Conservation (phyloP, 2,113 vertebrate genomes). For the Entomyzon cyanotis region DNA sequence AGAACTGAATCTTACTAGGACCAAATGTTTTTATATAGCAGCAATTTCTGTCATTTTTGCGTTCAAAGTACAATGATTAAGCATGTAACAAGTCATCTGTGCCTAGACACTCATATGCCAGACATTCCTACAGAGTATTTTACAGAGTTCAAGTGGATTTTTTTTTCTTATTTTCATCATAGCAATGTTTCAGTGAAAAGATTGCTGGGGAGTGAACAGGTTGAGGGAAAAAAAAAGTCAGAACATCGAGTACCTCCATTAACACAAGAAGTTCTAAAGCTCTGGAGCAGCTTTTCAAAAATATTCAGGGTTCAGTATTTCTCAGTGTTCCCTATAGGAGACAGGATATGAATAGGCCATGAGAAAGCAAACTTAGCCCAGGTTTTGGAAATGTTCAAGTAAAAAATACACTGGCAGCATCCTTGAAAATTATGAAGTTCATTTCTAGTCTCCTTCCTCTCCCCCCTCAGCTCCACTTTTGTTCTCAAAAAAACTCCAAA, state of each 20-base stretch:
- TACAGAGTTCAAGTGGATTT: background rate
- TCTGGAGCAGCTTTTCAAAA: constrained; percentile 9
- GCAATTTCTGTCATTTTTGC: background rate
- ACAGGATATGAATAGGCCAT: constrained; percentile 16
- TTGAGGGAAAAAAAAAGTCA: constrained; percentile 26
- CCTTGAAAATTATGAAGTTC: background rate
- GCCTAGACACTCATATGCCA: background rate
- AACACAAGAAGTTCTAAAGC: background rate
- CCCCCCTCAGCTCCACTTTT: background rate
- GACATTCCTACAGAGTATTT: background rate
- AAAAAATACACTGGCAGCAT: background rate
- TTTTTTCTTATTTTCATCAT: background rate
- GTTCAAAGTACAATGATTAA: background rate
- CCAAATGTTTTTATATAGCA: background rate
- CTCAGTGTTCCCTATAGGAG: background rate
- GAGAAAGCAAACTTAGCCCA: background rate
- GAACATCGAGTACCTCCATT: constrained; percentile 9
- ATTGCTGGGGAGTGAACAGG: background rate
- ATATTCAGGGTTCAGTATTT: background rate
- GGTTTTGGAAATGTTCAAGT: background rate
- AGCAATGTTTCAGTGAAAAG: background rate
- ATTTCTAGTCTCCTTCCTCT: background rate
- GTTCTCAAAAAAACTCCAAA: background rate
- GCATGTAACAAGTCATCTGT: background rate
- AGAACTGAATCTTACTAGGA: background rate